phyloP scores from a whole-genome alignment of 2,113 vertebrate species.

The Chamaetylas fuelleborni region DNA sequence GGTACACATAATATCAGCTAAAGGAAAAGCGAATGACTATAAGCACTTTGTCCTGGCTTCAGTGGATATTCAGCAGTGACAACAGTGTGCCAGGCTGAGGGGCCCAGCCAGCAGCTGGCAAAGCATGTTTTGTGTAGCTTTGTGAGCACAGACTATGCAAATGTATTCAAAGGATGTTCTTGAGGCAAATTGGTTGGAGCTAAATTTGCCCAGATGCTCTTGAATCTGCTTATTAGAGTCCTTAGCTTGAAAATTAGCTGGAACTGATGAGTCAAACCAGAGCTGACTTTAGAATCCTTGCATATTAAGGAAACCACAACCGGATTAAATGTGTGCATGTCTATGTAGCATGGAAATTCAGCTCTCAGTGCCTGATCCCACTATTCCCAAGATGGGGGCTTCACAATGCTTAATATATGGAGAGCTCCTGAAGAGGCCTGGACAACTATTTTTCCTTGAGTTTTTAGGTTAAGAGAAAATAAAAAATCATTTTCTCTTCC shows the following conservation, averaged over 20 bases:
- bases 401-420: neutral
- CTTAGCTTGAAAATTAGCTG: slow-evolving; percentile 49
- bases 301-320: slow-evolving; percentile 16
- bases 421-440: neutral
- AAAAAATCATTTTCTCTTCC: neutral
- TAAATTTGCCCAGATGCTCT: slow-evolving; percentile 52
- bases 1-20: neutral
- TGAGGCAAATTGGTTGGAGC: slow-evolving; percentile 41
- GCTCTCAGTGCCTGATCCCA: neutral
- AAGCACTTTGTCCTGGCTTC: neutral
- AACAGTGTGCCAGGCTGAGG: neutral
- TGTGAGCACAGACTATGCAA: slow-evolving; percentile 25
- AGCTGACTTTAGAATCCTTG: slow-evolving; percentile 18
- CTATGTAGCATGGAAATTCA: neutral
- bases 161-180: slow-evolving; percentile 50
- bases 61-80: neutral
- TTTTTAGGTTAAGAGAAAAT: neutral
- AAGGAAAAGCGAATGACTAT: neutral
- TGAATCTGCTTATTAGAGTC: slow-evolving; percentile 30
- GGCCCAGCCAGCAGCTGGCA: slow-evolving; percentile 8
- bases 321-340: neutral
- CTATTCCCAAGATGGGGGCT: neutral
- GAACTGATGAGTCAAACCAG: slow-evolving; percentile 12
- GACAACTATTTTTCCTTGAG: neutral
- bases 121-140: neutral